A percentile compares a stretch with the other conserved stretches of the same genome.
Evolutionary conservation across 2,888 invertebrate genomes (phyloP).

Genomic region (Synanthedon vespiformis): DNA sequence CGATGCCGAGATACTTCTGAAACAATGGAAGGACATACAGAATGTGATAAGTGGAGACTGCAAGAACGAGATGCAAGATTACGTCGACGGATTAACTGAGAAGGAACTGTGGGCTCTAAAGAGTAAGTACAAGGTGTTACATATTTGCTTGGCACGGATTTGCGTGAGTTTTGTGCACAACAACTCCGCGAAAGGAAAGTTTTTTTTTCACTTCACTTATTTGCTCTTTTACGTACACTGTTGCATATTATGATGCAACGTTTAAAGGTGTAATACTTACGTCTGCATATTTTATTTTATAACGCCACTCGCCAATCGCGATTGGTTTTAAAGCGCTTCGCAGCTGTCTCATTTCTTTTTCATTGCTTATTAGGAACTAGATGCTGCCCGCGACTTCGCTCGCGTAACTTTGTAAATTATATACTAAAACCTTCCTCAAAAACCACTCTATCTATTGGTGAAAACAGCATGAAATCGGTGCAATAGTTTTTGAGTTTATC

Average conservation of each 20-base stretch:
- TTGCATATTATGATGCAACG: neutral
- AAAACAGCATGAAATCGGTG: no score
- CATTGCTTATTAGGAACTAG: no score
- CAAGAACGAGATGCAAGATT: constrained; percentile 68
- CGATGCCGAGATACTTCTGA: constrained; percentile 65
- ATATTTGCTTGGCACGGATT: neutral
- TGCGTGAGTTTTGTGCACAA: neutral
- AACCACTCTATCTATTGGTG: no score
- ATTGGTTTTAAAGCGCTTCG: no score
- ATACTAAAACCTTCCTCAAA: no score
- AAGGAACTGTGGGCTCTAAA: constrained; percentile 77
- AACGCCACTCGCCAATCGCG: neutral
- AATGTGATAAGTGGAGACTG: constrained; percentile 63
- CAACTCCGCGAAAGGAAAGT: neutral
- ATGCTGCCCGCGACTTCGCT: no score
- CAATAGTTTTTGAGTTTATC: no score
- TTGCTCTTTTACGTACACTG: neutral
- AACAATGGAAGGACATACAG: constrained; percentile 67
- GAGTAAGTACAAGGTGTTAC: constrained; percentile 67
- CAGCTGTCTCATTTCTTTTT: no score
- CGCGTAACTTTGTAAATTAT: no score
- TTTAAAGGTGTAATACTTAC: neutral
- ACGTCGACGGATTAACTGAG: constrained; percentile 68
- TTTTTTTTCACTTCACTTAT: constrained; percentile 1
- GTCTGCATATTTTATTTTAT: neutral